phyloP scores from a whole-genome alignment of 2,888 invertebrate genomes.

The Prionchulus punctatus region DNA sequence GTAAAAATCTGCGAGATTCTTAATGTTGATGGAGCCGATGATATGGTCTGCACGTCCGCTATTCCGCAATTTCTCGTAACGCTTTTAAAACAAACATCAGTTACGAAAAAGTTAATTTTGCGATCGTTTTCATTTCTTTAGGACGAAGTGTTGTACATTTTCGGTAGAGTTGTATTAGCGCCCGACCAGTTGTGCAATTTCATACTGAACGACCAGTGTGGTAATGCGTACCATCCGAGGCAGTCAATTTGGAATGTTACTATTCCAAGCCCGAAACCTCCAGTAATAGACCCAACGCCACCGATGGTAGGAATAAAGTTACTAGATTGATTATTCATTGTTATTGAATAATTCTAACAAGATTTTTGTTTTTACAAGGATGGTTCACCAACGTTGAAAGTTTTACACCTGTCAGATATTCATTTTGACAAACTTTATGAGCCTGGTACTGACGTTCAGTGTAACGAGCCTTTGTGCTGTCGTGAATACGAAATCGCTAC shows the following conservation, averaged over 20 bases:
- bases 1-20: not conserved
- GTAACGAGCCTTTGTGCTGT: constrained; percentile 84
- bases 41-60: not conserved
- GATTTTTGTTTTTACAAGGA: constrained; percentile 1
- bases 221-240: constrained; percentile 17
- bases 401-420: constrained; percentile 87
- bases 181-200: constrained; percentile 6
- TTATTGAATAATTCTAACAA: too few relatives aligned
- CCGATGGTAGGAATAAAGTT: too few relatives aligned
- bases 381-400: constrained; percentile 59
- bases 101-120: too few relatives aligned
- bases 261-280: constrained; percentile 16
- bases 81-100: too few relatives aligned
- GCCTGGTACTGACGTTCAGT: constrained; percentile 68
- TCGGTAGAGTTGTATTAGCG: not conserved
- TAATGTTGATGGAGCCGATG: not conserved
- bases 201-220: constrained; percentile 14
- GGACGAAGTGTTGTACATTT: constrained; percentile 8
- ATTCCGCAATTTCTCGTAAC: not conserved
- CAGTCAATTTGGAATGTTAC: constrained; percentile 20
- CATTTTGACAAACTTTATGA: constrained; percentile 86
- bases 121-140: too few relatives aligned
- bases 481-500: constrained; percentile 15
- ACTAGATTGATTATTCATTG: too few relatives aligned
- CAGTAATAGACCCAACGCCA: not conserved